Base-by-base conservation (phyloP, 2,797 vertebrate genomes). In the Sebastes minor region DNA sequence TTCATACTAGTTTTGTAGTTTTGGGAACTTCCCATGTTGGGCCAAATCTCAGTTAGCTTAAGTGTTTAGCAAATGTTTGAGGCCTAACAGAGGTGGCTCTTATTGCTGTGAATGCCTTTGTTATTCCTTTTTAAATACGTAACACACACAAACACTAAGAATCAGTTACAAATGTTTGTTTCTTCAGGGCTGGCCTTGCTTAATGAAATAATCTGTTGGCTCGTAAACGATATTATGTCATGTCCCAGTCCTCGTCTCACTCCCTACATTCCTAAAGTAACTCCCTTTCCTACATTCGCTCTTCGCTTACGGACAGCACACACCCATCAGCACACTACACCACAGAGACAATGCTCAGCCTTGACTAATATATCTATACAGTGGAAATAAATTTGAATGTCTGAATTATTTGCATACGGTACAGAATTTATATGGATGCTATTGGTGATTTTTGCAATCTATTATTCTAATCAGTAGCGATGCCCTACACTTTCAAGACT, bases 221-320 rank as follows among this genome's bases (percentile, higher is more conserved):
- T 23, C 18, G 12, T 14, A 18, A 53, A 28, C 12, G 11, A 28
- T 4, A 23, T 53, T 33, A 20, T 46, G 25, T 61, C 16, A 65
- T 42, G 53, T 63, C 46, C 14, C 25, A n/a, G 46, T 59, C 18
- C 25, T 38, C 52, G 5, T 38, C 20, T 82, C 42, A 57, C 25
- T 74, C 74, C 70, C 61, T 64, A 53, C n/a, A 69, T 80, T 84
- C 59, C 68, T 49, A 1, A 20, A 55, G 22, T 16, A 11, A 46
- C 16, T 55, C 30, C 69, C 33, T 46, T 53, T 2, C 6, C 12
- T 68, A 14, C 8, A 68, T 70, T 12, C 10, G 7, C 64, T 69
- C 35, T 14, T 69, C 18, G 20, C 28, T 62, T 23, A 56, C 60
- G 38, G 12, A 42, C 49, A 56, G 18, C 63, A 80, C 23, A 46